phyloP scores from a whole-genome alignment of 2,797 vertebrate genomes.

The Muscicapa comitata region DNA sequence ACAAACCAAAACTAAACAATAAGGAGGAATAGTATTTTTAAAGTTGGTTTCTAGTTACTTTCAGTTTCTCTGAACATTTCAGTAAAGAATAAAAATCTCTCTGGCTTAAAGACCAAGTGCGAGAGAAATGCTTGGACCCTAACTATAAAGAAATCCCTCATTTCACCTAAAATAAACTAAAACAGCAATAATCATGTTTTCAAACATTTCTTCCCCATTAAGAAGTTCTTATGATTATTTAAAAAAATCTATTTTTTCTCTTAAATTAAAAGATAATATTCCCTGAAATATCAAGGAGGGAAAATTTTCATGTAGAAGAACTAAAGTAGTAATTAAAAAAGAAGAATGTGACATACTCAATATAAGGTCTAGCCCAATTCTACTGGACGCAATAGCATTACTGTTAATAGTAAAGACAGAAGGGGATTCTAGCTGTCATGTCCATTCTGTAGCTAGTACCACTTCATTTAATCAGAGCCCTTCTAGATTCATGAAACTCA shows the following conservation, averaged over 20 bases:
- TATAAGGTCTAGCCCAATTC: neutral
- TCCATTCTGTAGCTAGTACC: neutral
- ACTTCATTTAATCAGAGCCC: neutral
- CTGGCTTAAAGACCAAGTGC: neutral
- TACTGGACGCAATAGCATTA: neutral
- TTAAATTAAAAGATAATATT: neutral
- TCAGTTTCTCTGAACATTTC: neutral
- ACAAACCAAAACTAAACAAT: neutral
- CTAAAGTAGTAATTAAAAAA: neutral
- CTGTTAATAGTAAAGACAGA: neutral
- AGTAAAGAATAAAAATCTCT: neutral
- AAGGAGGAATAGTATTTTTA: neutral
- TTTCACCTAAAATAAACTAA: neutral
- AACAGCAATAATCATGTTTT: neutral
- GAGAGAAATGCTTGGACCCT: neutral
- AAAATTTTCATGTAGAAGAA: neutral
- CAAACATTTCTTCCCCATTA: neutral
- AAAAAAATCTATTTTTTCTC: neutral
- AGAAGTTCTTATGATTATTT: neutral
- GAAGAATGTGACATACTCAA: neutral
- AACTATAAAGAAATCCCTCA: neutral
- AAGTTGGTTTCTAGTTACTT: neutral
- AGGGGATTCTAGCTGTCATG: neutral
- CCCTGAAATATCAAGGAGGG: neutral
- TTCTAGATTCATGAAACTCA: neutral